A percentile compares a stretch with the other conserved stretches of the same genome.
Conservation (phyloP, 2,797 vertebrate genomes). For the Xiphorhynchus erythropygius region DNA sequence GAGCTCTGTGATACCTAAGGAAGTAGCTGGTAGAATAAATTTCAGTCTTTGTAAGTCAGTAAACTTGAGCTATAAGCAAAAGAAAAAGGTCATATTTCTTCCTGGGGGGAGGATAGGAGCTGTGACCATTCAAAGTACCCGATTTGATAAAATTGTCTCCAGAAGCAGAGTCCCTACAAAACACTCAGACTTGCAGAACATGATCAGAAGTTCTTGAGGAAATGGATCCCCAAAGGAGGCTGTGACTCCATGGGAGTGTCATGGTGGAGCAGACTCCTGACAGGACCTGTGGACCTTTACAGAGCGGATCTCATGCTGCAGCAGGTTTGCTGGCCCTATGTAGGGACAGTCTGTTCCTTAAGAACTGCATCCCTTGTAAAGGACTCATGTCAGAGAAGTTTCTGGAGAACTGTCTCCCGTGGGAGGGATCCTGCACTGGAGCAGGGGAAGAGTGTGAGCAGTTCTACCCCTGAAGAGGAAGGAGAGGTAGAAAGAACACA, state of each 20-base stretch:
- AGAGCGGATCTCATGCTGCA: not conserved
- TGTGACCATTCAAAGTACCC: not conserved
- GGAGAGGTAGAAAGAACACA: not conserved
- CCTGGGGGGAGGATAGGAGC: not conserved
- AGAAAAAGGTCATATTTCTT: not conserved
- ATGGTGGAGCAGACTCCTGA: not conserved
- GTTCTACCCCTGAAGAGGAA: not conserved
- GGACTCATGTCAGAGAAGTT: not conserved
- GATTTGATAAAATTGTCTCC: not conserved
- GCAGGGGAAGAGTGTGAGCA: not conserved
- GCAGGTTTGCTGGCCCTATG: not conserved
- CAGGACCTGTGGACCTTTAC: not conserved
- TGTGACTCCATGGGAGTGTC: not conserved
- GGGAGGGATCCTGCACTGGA: accelerated
- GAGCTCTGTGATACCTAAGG: not conserved
- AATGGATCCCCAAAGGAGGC: not conserved
- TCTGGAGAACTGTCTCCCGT: not conserved
- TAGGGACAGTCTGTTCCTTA: not conserved
- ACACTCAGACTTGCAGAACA: not conserved
- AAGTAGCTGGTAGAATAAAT: not conserved
- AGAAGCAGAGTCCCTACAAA: not conserved
- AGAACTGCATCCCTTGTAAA: not conserved
- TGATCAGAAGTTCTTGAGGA: not conserved
- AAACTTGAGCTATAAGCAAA: not conserved
- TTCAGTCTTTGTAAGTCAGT: not conserved